Conservation (phyloP, 2,797 vertebrate species). For the Hippocampus kuda region DNA sequence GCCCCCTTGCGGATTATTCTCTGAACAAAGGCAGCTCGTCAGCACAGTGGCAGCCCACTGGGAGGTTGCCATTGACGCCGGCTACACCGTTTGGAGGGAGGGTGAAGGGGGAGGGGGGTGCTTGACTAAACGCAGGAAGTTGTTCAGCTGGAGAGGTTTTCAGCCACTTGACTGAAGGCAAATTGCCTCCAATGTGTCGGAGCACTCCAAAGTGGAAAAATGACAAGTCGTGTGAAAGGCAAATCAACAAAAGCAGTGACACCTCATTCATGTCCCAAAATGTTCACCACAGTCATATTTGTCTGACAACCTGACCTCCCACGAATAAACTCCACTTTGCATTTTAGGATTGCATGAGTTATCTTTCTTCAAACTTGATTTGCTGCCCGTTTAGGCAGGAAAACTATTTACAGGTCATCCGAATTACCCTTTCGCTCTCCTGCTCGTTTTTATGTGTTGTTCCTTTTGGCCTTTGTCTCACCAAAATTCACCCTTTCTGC, state of each 20-base stretch:
- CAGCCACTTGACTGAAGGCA: constrained; percentile 54
- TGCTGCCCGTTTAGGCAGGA: background rate
- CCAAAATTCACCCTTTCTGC: background rate
- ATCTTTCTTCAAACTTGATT: background rate
- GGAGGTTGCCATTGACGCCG: background rate
- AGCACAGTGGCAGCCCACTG: background rate
- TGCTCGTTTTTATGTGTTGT: background rate
- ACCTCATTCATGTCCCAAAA: constrained; percentile 26
- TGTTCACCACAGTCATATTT: constrained; percentile 2
- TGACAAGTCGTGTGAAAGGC: constrained; percentile 36
- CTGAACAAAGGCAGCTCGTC: constrained; percentile 8
- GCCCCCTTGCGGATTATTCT: background rate
- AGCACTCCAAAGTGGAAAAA: constrained; percentile 45
- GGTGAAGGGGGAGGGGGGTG: constrained; percentile 13
- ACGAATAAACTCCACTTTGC: background rate
- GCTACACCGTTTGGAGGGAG: constrained; percentile 16
- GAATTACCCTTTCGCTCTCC: background rate
- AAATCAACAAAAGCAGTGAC: constrained; percentile 44
- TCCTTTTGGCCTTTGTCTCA: background rate
- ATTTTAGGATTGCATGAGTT: background rate
- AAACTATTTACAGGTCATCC: background rate
- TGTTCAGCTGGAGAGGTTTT: constrained; percentile 54
- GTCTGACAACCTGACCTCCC: background rate
- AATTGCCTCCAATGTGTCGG: constrained; percentile 44
- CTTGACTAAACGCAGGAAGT: constrained; percentile 51